These are phyloP conservation scores for Onthophagus taurus DNA, from an alignment of 1,140 invertebrate genomes.

Conservation along the genomic window DNA sequence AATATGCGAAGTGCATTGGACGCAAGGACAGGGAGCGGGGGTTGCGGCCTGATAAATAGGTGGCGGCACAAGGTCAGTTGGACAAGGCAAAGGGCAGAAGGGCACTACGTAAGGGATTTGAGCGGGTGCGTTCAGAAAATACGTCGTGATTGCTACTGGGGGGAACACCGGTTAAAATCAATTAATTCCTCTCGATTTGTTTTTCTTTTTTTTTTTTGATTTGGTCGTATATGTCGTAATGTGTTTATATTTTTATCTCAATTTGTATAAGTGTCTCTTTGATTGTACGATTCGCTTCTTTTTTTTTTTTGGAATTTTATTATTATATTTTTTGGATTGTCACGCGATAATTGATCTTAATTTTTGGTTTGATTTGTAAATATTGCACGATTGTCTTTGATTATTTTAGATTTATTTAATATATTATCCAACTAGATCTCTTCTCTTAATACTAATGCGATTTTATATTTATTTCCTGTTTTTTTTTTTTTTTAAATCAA, in stretches of 20 bases:
- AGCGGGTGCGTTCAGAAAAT: conserved; percentile 35
- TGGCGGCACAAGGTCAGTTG: conserved; percentile 26
- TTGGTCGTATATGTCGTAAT: too few species aligned
- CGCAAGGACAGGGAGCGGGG: conserved; percentile 29
- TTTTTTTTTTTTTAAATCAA: too few species aligned
- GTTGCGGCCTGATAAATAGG: conserved; percentile 16
- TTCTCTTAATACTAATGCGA: too few species aligned
- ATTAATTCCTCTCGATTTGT: background rate
- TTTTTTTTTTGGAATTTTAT: conserved; percentile 12
- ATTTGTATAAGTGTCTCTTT: conserved; percentile 2
- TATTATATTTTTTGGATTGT: conserved; percentile 22
- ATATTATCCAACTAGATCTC: too few species aligned
- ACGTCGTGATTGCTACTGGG: conserved; percentile 34
- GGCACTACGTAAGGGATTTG: conserved; percentile 38
- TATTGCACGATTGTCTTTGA: conserved; percentile 33
- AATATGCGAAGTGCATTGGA: conserved; percentile 36
- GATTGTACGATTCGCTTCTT: conserved; percentile 6
- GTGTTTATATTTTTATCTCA: conserved; percentile 5
- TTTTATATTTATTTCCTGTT: too few species aligned
- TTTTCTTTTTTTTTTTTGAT: background rate
- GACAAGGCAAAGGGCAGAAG: conserved; percentile 34
- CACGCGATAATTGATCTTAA: background rate
- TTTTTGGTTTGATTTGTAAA: conserved; percentile 22
- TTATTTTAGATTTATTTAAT: background rate
- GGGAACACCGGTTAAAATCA: conserved; percentile 5